Percentiles rank a stretch among this genome's conserved stretches.
phyloP scores from a whole-genome alignment of 2,113 vertebrate species.

The Myocastor coypus region DNA sequence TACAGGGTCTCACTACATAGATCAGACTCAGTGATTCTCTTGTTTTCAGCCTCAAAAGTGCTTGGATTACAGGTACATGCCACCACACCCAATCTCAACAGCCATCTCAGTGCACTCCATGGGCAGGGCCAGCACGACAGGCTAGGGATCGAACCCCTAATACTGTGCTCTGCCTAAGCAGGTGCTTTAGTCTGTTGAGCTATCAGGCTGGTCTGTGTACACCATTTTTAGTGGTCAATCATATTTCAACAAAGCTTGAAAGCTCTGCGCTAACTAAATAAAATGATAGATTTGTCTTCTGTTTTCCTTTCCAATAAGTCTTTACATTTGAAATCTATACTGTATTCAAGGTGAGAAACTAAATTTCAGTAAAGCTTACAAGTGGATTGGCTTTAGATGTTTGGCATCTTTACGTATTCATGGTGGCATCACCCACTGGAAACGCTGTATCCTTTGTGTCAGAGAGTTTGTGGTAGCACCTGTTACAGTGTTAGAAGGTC shows the following conservation, averaged over 20 bases:
- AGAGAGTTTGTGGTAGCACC: neutral
- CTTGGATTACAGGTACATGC: too few relatives aligned
- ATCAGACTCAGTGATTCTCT: too few relatives aligned
- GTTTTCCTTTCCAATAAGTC: neutral
- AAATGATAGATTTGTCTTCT: neutral
- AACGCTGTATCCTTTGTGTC: neutral
- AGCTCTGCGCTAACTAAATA: neutral
- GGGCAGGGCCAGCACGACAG: too few relatives aligned
- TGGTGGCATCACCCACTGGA: neutral
- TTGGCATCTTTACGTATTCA: neutral
- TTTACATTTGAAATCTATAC: neutral
- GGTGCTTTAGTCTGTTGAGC: too few relatives aligned
- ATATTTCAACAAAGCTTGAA: neutral
- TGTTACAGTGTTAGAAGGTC: neutral
- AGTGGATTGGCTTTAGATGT: neutral
- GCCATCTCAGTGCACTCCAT: too few relatives aligned
- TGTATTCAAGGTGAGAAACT: neutral
- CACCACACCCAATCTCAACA: too few relatives aligned
- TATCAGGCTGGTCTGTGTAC: neutral
- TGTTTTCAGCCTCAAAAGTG: too few relatives aligned
- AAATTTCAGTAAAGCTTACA: neutral
- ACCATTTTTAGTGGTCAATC: neutral
- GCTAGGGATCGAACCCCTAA: too few relatives aligned
- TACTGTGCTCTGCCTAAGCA: too few relatives aligned
- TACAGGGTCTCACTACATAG: too few relatives aligned